phyloP scores from a whole-genome alignment of 1,140 invertebrate genomes.

The Platorchestia sp. region DNA sequence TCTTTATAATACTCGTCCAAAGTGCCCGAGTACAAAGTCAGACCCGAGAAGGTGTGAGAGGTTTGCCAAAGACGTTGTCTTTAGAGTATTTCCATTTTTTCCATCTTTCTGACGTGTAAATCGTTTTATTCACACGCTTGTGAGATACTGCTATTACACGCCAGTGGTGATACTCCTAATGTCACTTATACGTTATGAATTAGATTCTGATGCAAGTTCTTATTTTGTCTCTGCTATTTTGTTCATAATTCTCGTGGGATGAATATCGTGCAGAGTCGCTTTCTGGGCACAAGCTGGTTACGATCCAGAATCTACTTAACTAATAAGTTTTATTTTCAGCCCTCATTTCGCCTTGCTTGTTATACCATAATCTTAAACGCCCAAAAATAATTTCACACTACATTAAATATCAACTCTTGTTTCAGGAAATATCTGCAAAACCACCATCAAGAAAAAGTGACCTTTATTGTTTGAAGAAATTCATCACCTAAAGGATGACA shows the following conservation, averaged over 20 bases:
- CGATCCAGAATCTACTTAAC: no score
- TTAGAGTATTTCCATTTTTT: no score
- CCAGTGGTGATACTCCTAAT: no score
- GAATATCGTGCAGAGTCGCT: neutral
- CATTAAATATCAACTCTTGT: neutral
- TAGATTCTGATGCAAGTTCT: neutral
- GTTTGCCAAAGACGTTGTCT: no score
- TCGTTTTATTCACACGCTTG: no score
- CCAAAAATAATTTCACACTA: neutral
- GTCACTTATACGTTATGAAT: no score
- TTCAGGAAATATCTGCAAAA: neutral
- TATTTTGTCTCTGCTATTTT: neutral
- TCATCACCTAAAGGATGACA: neutral
- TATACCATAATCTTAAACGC: no score
- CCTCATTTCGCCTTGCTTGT: no score
- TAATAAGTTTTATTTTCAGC: no score
- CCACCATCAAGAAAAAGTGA: neutral
- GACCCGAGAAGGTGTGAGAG: constrained; percentile 84
- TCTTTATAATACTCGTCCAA: no score
- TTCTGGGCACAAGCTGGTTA: neutral
- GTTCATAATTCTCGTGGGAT: neutral
- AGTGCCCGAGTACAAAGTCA: constrained; percentile 90
- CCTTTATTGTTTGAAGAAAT: neutral
- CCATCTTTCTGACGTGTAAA: no score
- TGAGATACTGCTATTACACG: no score